phyloP scores from a whole-genome alignment of 2,797 vertebrate genomes.

The Falco rusticolus region DNA sequence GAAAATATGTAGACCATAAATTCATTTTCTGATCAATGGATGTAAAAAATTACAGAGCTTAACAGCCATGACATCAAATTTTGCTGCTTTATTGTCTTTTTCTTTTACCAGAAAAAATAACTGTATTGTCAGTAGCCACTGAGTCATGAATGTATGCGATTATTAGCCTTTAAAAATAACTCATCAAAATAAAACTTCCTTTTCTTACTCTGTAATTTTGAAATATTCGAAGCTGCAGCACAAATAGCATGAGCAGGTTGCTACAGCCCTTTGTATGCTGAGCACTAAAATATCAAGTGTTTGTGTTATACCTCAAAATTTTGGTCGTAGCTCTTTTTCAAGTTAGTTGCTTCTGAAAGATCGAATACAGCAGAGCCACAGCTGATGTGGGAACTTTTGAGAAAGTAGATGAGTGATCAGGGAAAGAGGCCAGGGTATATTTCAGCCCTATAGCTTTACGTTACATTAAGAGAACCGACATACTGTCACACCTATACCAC shows the following conservation, averaged over 20 bases:
- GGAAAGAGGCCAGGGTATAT: background rate
- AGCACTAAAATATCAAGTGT: background rate
- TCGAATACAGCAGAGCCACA: background rate
- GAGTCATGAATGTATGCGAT: background rate
- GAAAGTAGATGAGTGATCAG: background rate
- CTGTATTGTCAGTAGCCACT: background rate
- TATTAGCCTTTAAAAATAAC: background rate
- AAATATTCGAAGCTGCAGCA: background rate
- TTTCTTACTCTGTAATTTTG: background rate
- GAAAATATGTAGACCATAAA: background rate
- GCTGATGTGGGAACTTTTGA: background rate
- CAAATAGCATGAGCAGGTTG: background rate
- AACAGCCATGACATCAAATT: constrained; percentile 11
- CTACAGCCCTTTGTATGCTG: background rate
- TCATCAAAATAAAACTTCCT: background rate
- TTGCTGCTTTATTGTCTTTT: constrained; percentile 8
- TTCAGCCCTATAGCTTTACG: background rate
- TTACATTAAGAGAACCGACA: background rate
- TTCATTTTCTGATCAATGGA: constrained; percentile 20
- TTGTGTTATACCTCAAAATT: background rate
- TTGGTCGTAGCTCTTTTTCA: background rate
- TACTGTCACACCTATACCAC: background rate
- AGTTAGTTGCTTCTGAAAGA: background rate
- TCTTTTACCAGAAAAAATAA: background rate
- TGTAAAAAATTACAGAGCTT: background rate